These are phyloP conservation scores for Caprella mutica DNA, from an alignment of 2,888 invertebrate genomes.

Conservation along the genomic window DNA sequence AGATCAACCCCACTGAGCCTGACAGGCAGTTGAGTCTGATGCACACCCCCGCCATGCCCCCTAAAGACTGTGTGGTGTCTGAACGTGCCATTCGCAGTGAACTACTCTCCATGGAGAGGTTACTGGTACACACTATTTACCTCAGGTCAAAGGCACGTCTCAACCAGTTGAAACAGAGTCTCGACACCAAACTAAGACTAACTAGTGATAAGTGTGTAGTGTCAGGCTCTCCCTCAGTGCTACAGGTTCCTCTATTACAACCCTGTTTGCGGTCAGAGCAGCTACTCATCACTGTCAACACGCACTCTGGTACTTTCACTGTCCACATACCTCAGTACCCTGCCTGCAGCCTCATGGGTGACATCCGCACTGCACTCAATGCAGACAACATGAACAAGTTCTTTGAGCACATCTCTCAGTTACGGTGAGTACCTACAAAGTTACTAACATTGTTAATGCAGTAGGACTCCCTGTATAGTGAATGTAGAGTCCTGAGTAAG, in stretches of 20 bases:
- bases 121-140: constrained; percentile 89
- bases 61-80: constrained; percentile 52
- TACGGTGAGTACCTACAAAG: constrained; percentile 49
- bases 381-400: constrained; percentile 57
- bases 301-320: constrained; percentile 81
- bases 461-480: too few species aligned
- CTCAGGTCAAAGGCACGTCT: constrained; percentile 75
- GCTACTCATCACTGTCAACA: constrained; percentile 82
- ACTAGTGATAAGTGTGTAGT: constrained; percentile 48
- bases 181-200: constrained; percentile 46
- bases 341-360: constrained; percentile 61
- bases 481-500: too few species aligned
- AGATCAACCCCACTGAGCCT: constrained; percentile 70
- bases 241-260: constrained; percentile 76
- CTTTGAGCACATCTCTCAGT: constrained; percentile 55
- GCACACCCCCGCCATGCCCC: constrained; percentile 43
- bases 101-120: constrained; percentile 85
- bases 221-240: constrained; percentile 81
- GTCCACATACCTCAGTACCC: constrained; percentile 87
- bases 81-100: constrained; percentile 73
- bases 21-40: constrained; percentile 55
- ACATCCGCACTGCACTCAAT: constrained; percentile 68
- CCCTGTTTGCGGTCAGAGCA: constrained; percentile 87
- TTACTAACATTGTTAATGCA: too few species aligned
- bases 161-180: constrained; percentile 64